These are phyloP conservation scores for Macropis europaea DNA, from an alignment of 2,888 invertebrate species.

Conservation along the genomic window DNA sequence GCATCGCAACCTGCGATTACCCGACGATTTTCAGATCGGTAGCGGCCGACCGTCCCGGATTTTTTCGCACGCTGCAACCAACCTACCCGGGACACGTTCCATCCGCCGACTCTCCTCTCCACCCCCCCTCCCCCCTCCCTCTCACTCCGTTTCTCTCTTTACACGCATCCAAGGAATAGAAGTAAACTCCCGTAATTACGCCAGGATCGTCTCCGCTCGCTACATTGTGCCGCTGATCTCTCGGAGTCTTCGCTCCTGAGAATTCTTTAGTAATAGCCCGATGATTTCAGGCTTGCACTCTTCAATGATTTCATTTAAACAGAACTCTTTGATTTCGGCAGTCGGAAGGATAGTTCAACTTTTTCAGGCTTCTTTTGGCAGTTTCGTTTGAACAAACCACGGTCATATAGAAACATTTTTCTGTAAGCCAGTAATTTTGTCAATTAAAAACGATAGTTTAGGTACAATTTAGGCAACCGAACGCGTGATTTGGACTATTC, in stretches of 20 bases:
- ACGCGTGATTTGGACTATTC: too few relatives aligned
- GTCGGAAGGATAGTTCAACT: not conserved
- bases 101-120: not conserved
- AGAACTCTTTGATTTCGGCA: not conserved
- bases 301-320: not conserved
- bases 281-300: not conserved
- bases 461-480: too few relatives aligned
- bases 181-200: constrained; percentile 44
- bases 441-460: too few relatives aligned
- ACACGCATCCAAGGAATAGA: constrained; percentile 23
- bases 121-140: not conserved
- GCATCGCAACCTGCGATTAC: constrained; percentile 62
- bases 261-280: constrained; percentile 23
- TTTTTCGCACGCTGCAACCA: constrained; percentile 61
- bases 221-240: constrained; percentile 24
- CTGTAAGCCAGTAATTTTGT: too few relatives aligned
- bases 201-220: not conserved
- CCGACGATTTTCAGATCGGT: constrained; percentile 66
- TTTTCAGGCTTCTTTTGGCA: too few relatives aligned
- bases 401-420: too few relatives aligned
- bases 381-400: too few relatives aligned
- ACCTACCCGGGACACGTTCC: constrained; percentile 47
- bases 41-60: constrained; percentile 57
- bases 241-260: constrained; percentile 20
- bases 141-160: not conserved